Evolutionary conservation across 2,797 vertebrate genomes (phyloP).

Genomic region (Gouania willdenowi): DNA sequence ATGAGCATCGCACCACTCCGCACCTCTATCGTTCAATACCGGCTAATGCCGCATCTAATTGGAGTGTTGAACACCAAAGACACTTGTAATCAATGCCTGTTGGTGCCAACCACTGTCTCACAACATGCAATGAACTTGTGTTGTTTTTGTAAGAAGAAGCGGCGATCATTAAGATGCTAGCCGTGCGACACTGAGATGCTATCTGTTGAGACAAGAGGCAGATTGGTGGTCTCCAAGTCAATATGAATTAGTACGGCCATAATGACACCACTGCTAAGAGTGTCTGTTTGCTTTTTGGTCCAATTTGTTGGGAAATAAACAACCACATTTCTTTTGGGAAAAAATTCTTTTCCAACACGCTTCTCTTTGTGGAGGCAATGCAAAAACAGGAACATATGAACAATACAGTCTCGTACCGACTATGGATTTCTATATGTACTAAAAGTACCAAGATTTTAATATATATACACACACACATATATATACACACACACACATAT

Average conservation of each 20-base stretch:
- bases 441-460: too few species aligned
- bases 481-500: too few species aligned
- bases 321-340: too few species aligned
- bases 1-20: slow-evolving; percentile 39
- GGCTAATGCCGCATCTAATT: slow-evolving; percentile 37
- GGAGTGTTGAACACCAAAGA: slow-evolving; percentile 35
- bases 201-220: slow-evolving; percentile 44
- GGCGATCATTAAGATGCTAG: slow-evolving; percentile 53
- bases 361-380: too few species aligned
- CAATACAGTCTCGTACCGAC: too few species aligned
- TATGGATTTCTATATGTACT: too few species aligned
- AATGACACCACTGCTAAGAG: slow-evolving; percentile 12
- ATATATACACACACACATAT: too few species aligned
- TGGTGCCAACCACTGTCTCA: slow-evolving; percentile 31
- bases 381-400: too few species aligned
- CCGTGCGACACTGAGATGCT: slow-evolving; percentile 46
- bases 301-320: slow-evolving; percentile 21
- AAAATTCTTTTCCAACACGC: too few species aligned
- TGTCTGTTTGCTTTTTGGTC: slow-evolving; percentile 20
- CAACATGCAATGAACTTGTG: slow-evolving; percentile 25
- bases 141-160: slow-evolving; percentile 28
- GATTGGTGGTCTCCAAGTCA: slow-evolving; percentile 43
- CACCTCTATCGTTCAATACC: slow-evolving; percentile 24
- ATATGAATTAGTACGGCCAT: slow-evolving; percentile 48
- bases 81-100: slow-evolving; percentile 52